These are phyloP conservation scores for Pelvicachromis taeniatus DNA, from an alignment of 2,113 vertebrate species.

Conservation along the genomic window DNA sequence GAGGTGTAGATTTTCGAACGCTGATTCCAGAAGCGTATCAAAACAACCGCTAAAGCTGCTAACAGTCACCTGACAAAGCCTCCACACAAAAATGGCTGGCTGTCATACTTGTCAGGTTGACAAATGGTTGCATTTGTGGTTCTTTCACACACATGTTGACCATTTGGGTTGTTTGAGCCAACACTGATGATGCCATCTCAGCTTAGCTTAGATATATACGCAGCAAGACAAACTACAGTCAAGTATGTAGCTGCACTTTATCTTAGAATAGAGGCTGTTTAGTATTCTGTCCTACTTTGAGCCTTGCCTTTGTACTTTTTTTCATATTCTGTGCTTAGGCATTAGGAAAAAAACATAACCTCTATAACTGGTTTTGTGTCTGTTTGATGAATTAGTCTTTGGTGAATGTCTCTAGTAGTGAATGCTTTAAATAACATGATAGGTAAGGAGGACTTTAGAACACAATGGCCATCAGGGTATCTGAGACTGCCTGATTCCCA, in stretches of 20 bases:
- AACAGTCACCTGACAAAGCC: not conserved
- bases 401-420: not conserved
- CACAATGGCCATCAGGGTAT: not conserved
- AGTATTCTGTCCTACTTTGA: slow-evolving; percentile 34
- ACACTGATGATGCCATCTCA: not conserved
- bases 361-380: not conserved
- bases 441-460: not conserved
- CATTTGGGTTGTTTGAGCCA: not conserved
- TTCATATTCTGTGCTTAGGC: not conserved
- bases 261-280: not conserved
- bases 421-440: not conserved
- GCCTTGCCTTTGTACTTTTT: not conserved
- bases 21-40: not conserved
- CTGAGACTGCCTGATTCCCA: not conserved
- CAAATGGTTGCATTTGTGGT: slow-evolving; percentile 2
- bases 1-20: not conserved
- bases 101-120: slow-evolving; percentile 27
- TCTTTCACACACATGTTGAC: not conserved
- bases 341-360: not conserved
- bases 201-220: not conserved
- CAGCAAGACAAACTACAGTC: not conserved
- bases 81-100: not conserved
- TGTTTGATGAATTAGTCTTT: slow-evolving; percentile 13
- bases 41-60: not conserved
- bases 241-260: not conserved